phyloP scores from a whole-genome alignment of 2,113 vertebrate genomes.

The Etheostoma cragini region DNA sequence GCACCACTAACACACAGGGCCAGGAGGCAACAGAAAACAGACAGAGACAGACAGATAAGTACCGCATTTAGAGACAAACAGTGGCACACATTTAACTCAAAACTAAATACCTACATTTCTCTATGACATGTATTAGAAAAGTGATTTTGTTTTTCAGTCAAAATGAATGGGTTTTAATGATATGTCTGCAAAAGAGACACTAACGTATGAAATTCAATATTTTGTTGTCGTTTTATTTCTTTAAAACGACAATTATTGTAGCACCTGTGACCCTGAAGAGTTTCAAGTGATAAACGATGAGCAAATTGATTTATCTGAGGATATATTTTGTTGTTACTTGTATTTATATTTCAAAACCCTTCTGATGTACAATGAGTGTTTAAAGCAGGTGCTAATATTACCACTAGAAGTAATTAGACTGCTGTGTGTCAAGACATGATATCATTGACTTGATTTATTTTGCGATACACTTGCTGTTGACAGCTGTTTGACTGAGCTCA shows the following conservation, averaged over 20 bases:
- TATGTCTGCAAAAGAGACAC: conserved; percentile 10
- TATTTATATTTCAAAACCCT: conserved; percentile 9
- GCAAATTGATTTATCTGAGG: conserved; percentile 28
- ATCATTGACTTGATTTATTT: conserved; percentile 67
- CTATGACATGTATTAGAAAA: conserved; percentile 38
- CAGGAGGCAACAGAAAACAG: conserved; percentile 57
- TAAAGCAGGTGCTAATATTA: conserved; percentile 44
- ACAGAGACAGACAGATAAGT: conserved; percentile 59
- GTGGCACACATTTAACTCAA: conserved; percentile 29
- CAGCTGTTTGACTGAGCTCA: conserved; percentile 65
- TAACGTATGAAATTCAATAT: not conserved
- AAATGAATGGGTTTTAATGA: conserved; percentile 28
- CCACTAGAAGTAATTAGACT: conserved; percentile 52
- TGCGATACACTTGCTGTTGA: conserved; percentile 54
- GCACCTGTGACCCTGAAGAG: conserved; percentile 8
- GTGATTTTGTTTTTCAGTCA: conserved; percentile 30
- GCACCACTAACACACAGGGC: conserved; percentile 68
- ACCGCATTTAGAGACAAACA: conserved; percentile 53
- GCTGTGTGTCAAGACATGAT: conserved; percentile 54
- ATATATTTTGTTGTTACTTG: conserved; percentile 17
- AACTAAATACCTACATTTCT: conserved; percentile 38
- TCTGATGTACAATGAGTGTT: conserved; percentile 20
- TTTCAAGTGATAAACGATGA: not conserved
- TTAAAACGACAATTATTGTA: conserved; percentile 27
- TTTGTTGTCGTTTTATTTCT: conserved; percentile 11